Evolutionary conservation across 2,113 vertebrate genomes (phyloP), one percentile per base, ranked within the genome.

Genomic region (Junco hyemalis): DNA sequence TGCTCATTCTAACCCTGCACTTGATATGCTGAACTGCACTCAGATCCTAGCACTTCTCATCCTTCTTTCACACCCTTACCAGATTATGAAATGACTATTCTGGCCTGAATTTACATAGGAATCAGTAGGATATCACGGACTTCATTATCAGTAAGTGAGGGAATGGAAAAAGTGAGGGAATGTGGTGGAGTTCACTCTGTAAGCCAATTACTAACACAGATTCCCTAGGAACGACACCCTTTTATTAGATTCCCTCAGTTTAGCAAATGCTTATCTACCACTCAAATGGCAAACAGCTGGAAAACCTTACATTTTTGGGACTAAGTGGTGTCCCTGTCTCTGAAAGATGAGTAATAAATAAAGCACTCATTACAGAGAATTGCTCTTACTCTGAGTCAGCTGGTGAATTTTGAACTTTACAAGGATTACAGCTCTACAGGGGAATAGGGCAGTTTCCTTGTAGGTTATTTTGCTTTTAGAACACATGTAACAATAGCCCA

Each of bases 111-210:
- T 64, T 80, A 70, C 63, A 66, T 5, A 92, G 50, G 70, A 83
- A 77, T 89, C 82, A 87, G 80, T 15, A 70, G 56, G 56, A 68
- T 78, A 94, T 64, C 48, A 66, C 28, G 31, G 70, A 86, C 56
- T 84, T 84, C 53, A 86, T 86, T 77, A 94, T 86, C 76, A 92
- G 63, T 47, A 92, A 92, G 66, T 83, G 77, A 93, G 66, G 42
- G 68, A 96, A 95, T 88, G 76, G 89, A 93, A 96, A 90, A 92
- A 93, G 83, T 81, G 88, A 90, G 60, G 68, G 86, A 90, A 88
- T 47, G 47, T 59, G 82, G 76, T 71, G 51, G 68, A 95, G 50
- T 29, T 77, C 35, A 28, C 48, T 76, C 69, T 47, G 38, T 80
- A 74, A 93, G 92, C 42, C 76, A 63, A 54, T 65, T 91, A n/a